phyloP scores from a whole-genome alignment of 1,140 invertebrate species.

The Cherax destructor region DNA sequence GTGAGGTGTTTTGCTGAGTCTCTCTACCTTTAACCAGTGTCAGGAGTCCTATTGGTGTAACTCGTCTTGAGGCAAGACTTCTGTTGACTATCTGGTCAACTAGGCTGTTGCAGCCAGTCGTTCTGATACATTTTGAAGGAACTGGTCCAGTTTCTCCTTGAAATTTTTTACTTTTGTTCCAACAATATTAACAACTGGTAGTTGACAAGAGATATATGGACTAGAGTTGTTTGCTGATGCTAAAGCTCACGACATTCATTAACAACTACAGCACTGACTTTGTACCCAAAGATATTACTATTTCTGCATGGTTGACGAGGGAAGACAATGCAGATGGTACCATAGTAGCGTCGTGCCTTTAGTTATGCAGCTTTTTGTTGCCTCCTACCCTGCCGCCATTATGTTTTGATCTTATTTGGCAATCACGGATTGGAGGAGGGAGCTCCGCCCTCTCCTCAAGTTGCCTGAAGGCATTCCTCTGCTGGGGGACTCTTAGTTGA shows the following conservation, averaged over 20 bases:
- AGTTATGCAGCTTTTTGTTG: not conserved
- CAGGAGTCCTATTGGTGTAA: too few relatives aligned
- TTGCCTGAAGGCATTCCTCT: not conserved
- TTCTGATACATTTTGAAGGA: too few relatives aligned
- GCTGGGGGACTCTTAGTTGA: not conserved
- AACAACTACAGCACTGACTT: not conserved
- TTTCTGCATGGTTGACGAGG: not conserved
- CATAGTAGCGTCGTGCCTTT: not conserved
- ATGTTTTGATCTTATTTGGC: slow-evolving; percentile 51
- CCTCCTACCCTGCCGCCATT: not conserved
- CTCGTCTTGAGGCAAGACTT: too few relatives aligned
- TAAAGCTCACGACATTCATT: not conserved
- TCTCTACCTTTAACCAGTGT: too few relatives aligned
- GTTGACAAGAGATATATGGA: too few relatives aligned
- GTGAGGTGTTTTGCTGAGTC: too few relatives aligned
- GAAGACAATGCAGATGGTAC: too few relatives aligned
- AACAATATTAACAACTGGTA: not conserved
- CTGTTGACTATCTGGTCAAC: not conserved
- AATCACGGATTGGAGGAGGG: slow-evolving; percentile 23
- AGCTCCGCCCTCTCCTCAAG: slow-evolving; percentile 29
- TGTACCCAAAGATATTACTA: not conserved
- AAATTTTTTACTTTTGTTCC: too few relatives aligned
- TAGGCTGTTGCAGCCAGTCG: not conserved
- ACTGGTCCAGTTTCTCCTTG: too few relatives aligned
- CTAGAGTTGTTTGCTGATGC: too few relatives aligned